Percentiles rank a stretch among this genome's conserved stretches.
phyloP scores from a whole-genome alignment of 2,797 vertebrate species.

The Euphonia xanthogaster region DNA sequence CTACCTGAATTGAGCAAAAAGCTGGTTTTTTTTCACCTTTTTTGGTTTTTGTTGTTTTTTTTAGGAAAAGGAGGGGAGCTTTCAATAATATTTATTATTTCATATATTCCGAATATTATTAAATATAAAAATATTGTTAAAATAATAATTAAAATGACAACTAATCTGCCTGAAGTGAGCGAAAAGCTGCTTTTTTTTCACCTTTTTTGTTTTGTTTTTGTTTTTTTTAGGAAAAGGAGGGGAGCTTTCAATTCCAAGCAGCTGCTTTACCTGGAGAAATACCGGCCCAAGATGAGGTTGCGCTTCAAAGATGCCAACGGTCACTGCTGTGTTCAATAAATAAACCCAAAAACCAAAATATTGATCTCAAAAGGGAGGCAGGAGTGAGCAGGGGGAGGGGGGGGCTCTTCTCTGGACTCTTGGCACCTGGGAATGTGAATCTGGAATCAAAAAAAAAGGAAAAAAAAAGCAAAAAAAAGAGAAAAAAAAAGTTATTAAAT shows the following conservation, averaged over 20 bases:
- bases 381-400: constrained; percentile 67
- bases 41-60: too few species aligned
- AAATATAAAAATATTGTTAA: not conserved
- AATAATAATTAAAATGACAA: not conserved
- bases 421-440: constrained; percentile 84
- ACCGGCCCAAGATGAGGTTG: constrained; percentile 97
- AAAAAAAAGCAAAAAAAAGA: constrained; percentile 25
- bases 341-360: not conserved
- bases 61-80: too few species aligned
- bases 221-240: constrained; percentile 90
- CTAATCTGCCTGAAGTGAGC: not conserved
- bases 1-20: too few species aligned
- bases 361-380: not conserved
- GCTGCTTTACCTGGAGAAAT: constrained; percentile 99
- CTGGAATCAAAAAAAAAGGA: constrained; percentile 71
- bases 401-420: constrained; percentile 74
- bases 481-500: constrained; percentile 21
- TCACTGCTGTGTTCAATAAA: constrained; percentile 96
- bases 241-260: constrained; percentile 99
- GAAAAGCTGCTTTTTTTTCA: too few species aligned
- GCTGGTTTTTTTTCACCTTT: too few species aligned
- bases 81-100: too few species aligned
- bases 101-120: too few species aligned
- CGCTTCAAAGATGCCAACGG: constrained; percentile 95
- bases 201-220: too few species aligned